phyloP scores from a whole-genome alignment of 2,888 invertebrate species.

The Nematopogon swammerdamellus region DNA sequence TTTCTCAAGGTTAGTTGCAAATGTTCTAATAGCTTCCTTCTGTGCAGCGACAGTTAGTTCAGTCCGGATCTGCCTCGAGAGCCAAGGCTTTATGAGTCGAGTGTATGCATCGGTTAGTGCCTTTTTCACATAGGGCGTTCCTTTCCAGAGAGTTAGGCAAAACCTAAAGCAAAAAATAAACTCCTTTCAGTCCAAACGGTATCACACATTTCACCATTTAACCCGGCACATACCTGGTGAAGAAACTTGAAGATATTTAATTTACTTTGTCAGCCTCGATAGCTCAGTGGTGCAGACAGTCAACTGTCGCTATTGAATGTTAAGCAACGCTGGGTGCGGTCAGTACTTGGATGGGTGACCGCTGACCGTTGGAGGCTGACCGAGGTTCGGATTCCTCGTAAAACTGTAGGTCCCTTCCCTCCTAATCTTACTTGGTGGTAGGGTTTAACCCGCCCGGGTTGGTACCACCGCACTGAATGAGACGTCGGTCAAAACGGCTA shows the following conservation, averaged over 20 bases:
- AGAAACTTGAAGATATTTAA: background rate
- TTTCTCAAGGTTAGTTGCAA: constrained; percentile 80
- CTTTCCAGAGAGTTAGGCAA: constrained; percentile 38
- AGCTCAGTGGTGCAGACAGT: no score
- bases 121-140: constrained; percentile 33
- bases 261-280: no score
- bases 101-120: constrained; percentile 40
- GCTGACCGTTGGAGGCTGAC: no score
- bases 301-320: no score
- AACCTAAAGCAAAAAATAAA: constrained; percentile 21
- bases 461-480: no score
- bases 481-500: no score
- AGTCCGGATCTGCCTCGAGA: constrained; percentile 66
- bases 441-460: no score
- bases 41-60: constrained; percentile 75
- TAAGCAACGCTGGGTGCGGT: no score
- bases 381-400: no score
- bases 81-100: constrained; percentile 57
- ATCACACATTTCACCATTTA: constrained; percentile 1
- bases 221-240: background rate
- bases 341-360: no score
- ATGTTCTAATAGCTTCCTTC: constrained; percentile 80
- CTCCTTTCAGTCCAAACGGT: background rate
- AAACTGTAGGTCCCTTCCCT: no score
- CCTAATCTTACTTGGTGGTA: no score